Base-by-base conservation (phyloP, 2,888 invertebrate genomes). In the Epistrophe grossulariae region DNA sequence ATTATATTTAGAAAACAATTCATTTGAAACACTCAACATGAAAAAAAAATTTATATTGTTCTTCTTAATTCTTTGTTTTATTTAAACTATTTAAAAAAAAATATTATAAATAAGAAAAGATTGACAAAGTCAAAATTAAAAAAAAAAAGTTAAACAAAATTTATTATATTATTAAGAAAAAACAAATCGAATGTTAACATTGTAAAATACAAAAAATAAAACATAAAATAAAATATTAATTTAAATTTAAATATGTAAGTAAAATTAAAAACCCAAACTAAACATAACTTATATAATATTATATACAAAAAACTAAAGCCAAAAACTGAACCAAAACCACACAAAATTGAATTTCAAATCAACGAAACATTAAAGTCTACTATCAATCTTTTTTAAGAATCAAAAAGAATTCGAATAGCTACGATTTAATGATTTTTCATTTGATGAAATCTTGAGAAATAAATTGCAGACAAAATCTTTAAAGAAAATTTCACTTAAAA, bases 161-260 rank as follows among this genome's bases (percentile, higher is more conserved):
- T 71, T 57, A 28, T 17, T 48, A 48, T 38, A 24, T 64, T 52
- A 11, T 38, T 48, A 68, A 35, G 24, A 57, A 64, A 64, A 38
- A 40, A 35, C 38, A 80, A 35, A 45, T 35, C 73, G 80, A 84
- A 79, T 77, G 84, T 84, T 81, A 84, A 84, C 84, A 84, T 84
- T 84, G 81, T 84, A 81, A 72, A 72, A 72, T 80, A 79, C 55
- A 74, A 64, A 72, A 6, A 72, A 45, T 1, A 59, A 31, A 5
- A 35, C 9, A 17, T 24, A 50, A 77, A 48, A 38, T 13, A 17
- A 38, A n/a, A 43, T 62, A 0, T 48, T 17, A 28, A 43, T 28
- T 13, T n/a, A n/a, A 57, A 57, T 7, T 31, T 17, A 57, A n/a
- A 1, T 5, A 24, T 31, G 13, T 17, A 59, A 28, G 2, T 35